Conservation (phyloP, 1,140 invertebrate genomes). For the Zaprionus nigranus region DNA sequence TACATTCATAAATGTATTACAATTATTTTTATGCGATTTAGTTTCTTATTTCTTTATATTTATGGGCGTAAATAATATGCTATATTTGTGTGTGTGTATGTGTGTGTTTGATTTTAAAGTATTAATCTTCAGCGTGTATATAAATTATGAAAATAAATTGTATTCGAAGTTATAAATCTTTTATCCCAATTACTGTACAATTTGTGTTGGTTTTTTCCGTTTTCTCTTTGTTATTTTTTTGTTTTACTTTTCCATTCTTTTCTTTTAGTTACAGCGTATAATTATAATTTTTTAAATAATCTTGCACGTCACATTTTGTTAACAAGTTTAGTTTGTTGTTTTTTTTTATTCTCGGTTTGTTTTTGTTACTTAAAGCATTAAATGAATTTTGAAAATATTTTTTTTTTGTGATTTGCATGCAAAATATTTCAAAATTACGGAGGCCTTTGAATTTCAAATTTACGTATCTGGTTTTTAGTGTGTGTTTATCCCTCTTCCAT, state of each 20-base stretch:
- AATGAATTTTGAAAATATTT: slow-evolving; percentile 58
- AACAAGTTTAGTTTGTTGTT: slow-evolving; percentile 54
- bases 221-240: background rate
- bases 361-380: slow-evolving; percentile 62
- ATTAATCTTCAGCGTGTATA: slow-evolving; percentile 63
- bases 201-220: slow-evolving; percentile 38
- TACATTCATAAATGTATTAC: slow-evolving; percentile 73
- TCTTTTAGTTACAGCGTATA: slow-evolving; percentile 57
- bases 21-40: slow-evolving; percentile 53
- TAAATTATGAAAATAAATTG: slow-evolving; percentile 80
- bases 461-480: slow-evolving; percentile 71
- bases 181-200: slow-evolving; percentile 74
- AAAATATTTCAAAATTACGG: slow-evolving; percentile 59
- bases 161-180: slow-evolving; percentile 73
- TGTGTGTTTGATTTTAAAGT: slow-evolving; percentile 45
- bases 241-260: slow-evolving; percentile 14
- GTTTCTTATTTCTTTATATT: slow-evolving; percentile 57
- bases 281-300: slow-evolving; percentile 57
- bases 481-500: background rate
- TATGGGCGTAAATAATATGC: slow-evolving; percentile 71
- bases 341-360: slow-evolving; percentile 19
- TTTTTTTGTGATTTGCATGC: slow-evolving; percentile 42
- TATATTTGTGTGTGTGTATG: slow-evolving; percentile 49
- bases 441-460: slow-evolving; percentile 74
- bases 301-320: slow-evolving; percentile 70